These are phyloP conservation scores for Pantala flavescens DNA, from an alignment of 1,140 invertebrate species.

Conservation along the genomic window DNA sequence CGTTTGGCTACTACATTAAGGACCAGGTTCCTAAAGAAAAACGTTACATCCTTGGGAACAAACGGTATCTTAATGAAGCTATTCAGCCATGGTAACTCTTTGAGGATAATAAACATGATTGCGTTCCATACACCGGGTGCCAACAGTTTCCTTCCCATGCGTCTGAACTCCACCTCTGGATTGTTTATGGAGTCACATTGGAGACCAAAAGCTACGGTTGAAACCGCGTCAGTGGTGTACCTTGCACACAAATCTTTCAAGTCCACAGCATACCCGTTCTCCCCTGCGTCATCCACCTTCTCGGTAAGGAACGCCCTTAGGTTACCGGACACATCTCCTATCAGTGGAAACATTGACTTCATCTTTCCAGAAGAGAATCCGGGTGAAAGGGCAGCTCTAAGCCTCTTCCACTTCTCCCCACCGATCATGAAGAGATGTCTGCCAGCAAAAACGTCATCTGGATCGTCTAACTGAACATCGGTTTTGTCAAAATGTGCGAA, in stretches of 20 bases:
- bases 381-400: slow-evolving; percentile 39
- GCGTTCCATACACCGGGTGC: slow-evolving; percentile 14
- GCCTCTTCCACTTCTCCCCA: slow-evolving; percentile 35
- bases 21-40: slow-evolving; percentile 44
- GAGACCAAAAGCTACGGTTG: slow-evolving; percentile 31
- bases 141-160: slow-evolving; percentile 26
- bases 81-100: background rate
- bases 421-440: slow-evolving; percentile 33
- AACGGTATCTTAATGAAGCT: slow-evolving; percentile 34
- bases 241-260: slow-evolving; percentile 28
- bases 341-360: slow-evolving; percentile 44
- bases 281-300: slow-evolving; percentile 29
- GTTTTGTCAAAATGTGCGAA: slow-evolving; percentile 30
- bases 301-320: slow-evolving; percentile 25
- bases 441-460: slow-evolving; percentile 33
- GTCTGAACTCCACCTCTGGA: slow-evolving; percentile 31
- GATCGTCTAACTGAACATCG: slow-evolving; percentile 27
- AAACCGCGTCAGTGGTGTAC: slow-evolving; percentile 29
- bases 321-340: slow-evolving; percentile 34
- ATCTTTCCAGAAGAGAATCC: slow-evolving; percentile 43
- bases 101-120: background rate
- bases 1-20: slow-evolving; percentile 43
- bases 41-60: slow-evolving; percentile 37
- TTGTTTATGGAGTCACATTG: background rate
- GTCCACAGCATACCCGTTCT: slow-evolving; percentile 24